Base-by-base conservation (phyloP, 2,797 vertebrate genomes). In the Pterois miles region DNA sequence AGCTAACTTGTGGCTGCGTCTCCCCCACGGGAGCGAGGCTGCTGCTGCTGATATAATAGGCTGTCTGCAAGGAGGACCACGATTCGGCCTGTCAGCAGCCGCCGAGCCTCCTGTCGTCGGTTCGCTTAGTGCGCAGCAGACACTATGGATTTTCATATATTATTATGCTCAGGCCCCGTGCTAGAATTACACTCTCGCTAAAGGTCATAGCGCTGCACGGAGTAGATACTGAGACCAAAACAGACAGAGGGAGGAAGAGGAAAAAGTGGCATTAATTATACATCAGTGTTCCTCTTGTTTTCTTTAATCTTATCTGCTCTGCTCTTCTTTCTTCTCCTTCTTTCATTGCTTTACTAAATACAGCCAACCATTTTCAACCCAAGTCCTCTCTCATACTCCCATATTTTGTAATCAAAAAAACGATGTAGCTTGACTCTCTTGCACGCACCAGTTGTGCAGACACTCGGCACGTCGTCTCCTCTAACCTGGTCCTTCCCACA, bases 121-220 rank as follows among this genome's bases (percentile, higher is more conserved):
- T 64, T 66, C 11, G 34, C 79, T 76, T 75, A 38, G 58, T 66
- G 62, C 54, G 76, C 69, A 67, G 81, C 74, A 85, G 79, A 78
- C 84, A n/a, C 62, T 86, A 91, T 90, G 83, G 90, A 93, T 91
- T 91, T 90, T 91, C 82, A 83, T 88, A 88, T 75, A 84, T 83
- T 84, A 66, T 88, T 78, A 68, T 85, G 74, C 79, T 73, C 65
- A 69, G 65, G 65, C 38, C 33, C 33, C 4, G 29, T 22, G 73
- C 83, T 92, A 78, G 81, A 91, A 88, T 91, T 90, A 89, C 91
- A 85, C 66, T 52, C 74, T 74, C 6, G 12, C 36, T 81, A 85
- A 92, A 93, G 92, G 89, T 91, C 91, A 91, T 8, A 27, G 71
- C 8, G 3, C 76, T 71, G 78, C 75, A 80, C 14, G 22, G 63